Conservation (phyloP, 2,113 vertebrate genomes). For the Daphoenositta chrysoptera region DNA sequence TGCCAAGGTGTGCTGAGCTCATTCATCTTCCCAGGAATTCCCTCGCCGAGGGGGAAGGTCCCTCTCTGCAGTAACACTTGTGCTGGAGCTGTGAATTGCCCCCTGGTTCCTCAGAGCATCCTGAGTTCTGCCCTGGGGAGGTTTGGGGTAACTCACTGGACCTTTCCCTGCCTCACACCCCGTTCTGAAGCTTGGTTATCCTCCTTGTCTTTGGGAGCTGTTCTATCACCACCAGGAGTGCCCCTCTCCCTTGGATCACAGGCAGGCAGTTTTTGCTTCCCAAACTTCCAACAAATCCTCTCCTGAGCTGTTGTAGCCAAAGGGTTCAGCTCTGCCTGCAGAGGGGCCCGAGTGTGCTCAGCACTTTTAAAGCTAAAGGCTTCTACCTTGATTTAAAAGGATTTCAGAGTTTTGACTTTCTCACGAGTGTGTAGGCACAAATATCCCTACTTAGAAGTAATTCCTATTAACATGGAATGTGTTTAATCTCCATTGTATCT, state of each 20-base stretch:
- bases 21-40: not conserved
- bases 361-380: not conserved
- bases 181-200: not conserved
- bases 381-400: not conserved
- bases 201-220: not conserved
- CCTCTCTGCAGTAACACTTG: rapidly evolving
- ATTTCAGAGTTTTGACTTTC: not conserved
- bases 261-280: not conserved
- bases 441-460: not conserved
- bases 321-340: not conserved
- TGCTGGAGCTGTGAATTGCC: rapidly evolving
- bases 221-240: not conserved
- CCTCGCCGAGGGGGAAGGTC: not conserved
- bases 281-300: not conserved
- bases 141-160: not conserved
- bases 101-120: not conserved
- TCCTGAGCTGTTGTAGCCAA: not conserved
- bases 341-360: not conserved
- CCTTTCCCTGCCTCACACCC: rapidly evolving
- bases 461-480: rapidly evolving
- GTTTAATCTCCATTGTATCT: rapidly evolving
- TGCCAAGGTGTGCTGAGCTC: not conserved
- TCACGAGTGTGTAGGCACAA: not conserved
- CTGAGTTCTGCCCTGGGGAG: not conserved
- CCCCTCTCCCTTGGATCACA: not conserved